Evolutionary conservation across 2,113 vertebrate genomes (phyloP).

Genomic region (Hippocampus comes): DNA sequence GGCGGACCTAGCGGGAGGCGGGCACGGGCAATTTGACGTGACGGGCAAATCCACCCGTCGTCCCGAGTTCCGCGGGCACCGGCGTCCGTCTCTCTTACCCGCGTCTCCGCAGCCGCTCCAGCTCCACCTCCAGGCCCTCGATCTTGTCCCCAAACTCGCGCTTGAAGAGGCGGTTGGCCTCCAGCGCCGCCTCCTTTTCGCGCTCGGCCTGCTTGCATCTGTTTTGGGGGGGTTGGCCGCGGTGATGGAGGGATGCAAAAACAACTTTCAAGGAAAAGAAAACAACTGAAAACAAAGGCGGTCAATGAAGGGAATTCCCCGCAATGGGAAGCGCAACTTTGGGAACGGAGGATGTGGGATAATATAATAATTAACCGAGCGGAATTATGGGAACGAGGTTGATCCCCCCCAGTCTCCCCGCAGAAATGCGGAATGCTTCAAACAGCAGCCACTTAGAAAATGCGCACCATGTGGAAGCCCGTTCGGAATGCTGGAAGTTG

Average conservation of each 20-base stretch:
- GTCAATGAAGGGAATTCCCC: not conserved
- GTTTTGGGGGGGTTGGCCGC: constrained; percentile 60
- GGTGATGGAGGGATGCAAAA: constrained; percentile 1
- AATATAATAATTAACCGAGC: not conserved
- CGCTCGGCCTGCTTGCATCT: constrained; percentile 90
- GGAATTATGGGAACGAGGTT: not conserved
- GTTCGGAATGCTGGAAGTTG: too few relatives aligned
- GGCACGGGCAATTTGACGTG: not conserved
- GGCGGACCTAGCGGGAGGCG: constrained; percentile 64
- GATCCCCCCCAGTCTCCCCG: too few relatives aligned
- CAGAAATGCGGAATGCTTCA: not conserved
- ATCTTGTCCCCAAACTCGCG: constrained; percentile 98
- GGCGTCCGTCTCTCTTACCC: constrained; percentile 55
- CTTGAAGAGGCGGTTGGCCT: constrained; percentile 96
- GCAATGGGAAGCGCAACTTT: too few relatives aligned
- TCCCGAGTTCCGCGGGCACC: too few relatives aligned
- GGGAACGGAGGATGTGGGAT: not conserved
- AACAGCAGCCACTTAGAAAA: not conserved
- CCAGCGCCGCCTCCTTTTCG: constrained; percentile 80
- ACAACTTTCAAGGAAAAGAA: constrained; percentile 54
- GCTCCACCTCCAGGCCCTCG: constrained; percentile 87
- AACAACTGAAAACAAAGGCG: constrained; percentile 27
- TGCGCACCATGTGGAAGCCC: too few relatives aligned
- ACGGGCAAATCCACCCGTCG: too few relatives aligned
- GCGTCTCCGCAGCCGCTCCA: constrained; percentile 83